phyloP scores from a whole-genome alignment of 1,140 invertebrate genomes.

The Nixonia krombeini region DNA sequence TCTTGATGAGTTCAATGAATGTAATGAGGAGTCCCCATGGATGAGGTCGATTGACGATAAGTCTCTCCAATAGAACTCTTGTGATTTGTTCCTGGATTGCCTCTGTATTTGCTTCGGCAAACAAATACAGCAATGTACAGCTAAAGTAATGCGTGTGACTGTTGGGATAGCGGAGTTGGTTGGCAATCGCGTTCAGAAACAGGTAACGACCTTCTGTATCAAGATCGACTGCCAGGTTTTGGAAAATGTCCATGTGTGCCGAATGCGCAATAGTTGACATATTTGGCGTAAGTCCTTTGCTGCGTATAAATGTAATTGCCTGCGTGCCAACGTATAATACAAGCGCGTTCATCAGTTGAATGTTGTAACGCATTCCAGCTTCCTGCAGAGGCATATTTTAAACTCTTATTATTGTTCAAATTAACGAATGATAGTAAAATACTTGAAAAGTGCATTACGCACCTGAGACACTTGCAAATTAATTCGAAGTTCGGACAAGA shows the following conservation, averaged over 20 bases:
- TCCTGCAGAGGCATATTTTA: conserved; percentile 74
- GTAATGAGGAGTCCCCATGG: conserved; percentile 99
- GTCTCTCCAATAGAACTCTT: conserved; percentile 93
- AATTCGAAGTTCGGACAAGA: conserved; percentile 91
- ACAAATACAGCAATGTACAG: conserved; percentile 95
- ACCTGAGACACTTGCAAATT: conserved; percentile 89
- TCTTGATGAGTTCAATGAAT: conserved; percentile 99
- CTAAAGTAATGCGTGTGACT: conserved; percentile 99
- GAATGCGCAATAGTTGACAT: conserved; percentile 98
- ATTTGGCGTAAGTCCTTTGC: conserved; percentile 90
- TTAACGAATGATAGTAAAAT: background rate
- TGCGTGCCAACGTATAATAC: conserved; percentile 98
- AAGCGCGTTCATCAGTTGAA: conserved; percentile 95
- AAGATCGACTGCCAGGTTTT: conserved; percentile 97
- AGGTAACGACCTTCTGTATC: conserved; percentile 97
- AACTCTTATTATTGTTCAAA: conserved; percentile 46
- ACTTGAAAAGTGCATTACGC: too few species aligned
- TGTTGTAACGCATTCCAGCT: conserved; percentile 93
- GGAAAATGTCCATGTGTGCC: conserved; percentile 99
- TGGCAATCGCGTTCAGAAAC: conserved; percentile 98
- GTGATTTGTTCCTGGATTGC: conserved; percentile 94
- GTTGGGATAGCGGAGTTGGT: conserved; percentile 98
- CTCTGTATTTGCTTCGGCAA: conserved; percentile 98
- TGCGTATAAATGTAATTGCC: conserved; percentile 90
- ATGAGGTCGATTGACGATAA: conserved; percentile 98